Evolutionary conservation across 2,797 vertebrate genomes (phyloP).

Genomic region (Paramormyrops hopkinsi): DNA sequence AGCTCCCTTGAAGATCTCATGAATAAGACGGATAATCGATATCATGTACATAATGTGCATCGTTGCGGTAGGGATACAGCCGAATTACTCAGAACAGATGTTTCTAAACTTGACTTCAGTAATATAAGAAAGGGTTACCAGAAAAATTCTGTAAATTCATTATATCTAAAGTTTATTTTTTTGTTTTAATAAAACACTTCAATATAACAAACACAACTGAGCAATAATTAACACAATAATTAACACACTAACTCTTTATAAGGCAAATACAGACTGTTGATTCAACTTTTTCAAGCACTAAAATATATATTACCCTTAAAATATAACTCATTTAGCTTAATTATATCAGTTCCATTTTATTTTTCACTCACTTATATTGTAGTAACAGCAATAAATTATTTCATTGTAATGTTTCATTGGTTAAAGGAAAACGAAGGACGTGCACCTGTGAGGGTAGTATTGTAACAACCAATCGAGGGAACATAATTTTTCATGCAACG

Average conservation of each 20-base stretch:
- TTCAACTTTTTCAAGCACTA: not conserved
- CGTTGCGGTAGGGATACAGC: not conserved
- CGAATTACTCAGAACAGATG: not conserved
- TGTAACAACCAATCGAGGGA: not conserved
- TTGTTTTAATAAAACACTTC: constrained; percentile 11
- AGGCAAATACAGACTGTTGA: not conserved
- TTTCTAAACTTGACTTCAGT: not conserved
- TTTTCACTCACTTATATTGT: not conserved
- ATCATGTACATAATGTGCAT: not conserved
- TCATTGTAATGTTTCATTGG: not conserved
- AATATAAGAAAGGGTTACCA: not conserved
- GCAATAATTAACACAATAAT: not conserved
- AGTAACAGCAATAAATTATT: not conserved
- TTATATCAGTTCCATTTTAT: not conserved
- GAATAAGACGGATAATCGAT: not conserved
- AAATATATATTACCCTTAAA: constrained; percentile 5
- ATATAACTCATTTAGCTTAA: not conserved
- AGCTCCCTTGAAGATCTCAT: not conserved
- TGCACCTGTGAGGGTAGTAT: not conserved
- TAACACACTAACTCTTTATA: not conserved
- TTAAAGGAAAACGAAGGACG: not conserved
- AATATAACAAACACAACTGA: not conserved
- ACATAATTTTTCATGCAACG: not conserved
- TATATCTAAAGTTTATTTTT: not conserved
- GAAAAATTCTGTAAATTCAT: not conserved